Evolutionary conservation across 1,140 invertebrate genomes (phyloP).

Genomic region (Semibalanus balanoides): DNA sequence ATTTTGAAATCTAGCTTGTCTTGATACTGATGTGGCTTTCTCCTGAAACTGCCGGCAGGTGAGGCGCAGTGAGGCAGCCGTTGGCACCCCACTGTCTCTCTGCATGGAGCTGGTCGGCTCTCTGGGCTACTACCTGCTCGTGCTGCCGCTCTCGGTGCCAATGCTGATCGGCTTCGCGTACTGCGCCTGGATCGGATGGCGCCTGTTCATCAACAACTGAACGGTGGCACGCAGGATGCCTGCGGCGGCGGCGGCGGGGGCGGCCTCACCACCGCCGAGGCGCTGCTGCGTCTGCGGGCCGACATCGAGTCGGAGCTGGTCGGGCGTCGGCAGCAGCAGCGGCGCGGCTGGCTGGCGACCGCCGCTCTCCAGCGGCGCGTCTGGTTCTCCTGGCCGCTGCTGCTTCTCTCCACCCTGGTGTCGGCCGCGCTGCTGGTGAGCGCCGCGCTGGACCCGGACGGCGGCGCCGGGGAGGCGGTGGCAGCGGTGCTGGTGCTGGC

Average conservation of each 20-base stretch:
- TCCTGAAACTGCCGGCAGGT: too few relatives aligned
- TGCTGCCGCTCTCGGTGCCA: not conserved
- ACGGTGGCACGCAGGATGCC: too few relatives aligned
- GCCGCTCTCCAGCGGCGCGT: not conserved
- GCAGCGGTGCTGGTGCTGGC: not conserved
- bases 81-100: too few relatives aligned
- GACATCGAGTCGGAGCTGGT: not conserved
- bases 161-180: not conserved
- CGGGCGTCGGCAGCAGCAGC: not conserved
- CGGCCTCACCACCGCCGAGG: not conserved
- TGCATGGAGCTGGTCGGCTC: not conserved
- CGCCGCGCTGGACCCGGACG: not conserved
- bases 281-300: not conserved
- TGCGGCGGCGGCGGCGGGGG: not conserved
- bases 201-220: slow-evolving; percentile 1
- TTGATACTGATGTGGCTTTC: too few relatives aligned
- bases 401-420: not conserved
- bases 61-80: too few relatives aligned
- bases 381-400: not conserved
- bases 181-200: not conserved
- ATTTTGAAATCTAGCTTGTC: too few relatives aligned
- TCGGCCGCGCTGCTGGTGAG: not conserved
- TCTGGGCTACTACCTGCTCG: not conserved
- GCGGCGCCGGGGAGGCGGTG: not conserved
- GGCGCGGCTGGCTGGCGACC: not conserved